Base-by-base conservation (phyloP, 2,797 vertebrate species). In the Cetoscarus ocellatus region DNA sequence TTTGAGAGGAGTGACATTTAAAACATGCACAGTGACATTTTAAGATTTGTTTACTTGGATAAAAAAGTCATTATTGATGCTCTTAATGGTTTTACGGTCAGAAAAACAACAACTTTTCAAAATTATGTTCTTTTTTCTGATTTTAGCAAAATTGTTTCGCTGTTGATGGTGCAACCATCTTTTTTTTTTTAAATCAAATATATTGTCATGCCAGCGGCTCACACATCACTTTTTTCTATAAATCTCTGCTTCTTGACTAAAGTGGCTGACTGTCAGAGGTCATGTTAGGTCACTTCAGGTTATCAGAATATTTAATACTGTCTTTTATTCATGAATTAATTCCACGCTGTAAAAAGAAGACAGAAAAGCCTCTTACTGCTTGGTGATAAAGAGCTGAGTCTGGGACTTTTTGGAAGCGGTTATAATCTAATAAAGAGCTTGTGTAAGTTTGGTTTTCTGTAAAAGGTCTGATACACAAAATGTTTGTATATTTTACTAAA, bases 161-260 rank as follows among this genome's bases (percentile, higher is more conserved):
- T 15, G 7, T 40, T 18, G 19, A 48, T 39, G 7, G 6, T 39
- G 38, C 38, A 39, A 39, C 1, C 9, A 1, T 50, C 18, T 34
- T 6, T 51, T 13, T 8, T 7, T 13, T 14, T 7, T 51, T 51
- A 34, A 51, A 51, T 34, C 8, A 13, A 19, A 5, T 14, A 14
- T 18, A 58, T 38, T 44, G 34, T 52, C 42, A 11, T 45, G 7
- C 1, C n/a, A 3, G 10, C 10, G 4, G 40, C 47, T 67, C 68
- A 19, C 47, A 51, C 39, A 51, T 61, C 67, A 47, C 56, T 61
- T 57, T 35, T 13, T 48, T 82, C 11, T 44, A 60, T 48, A 40
- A 48, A 39, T n/a, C 49, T 47, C 57, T 10, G 8, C 45, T 43
- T 43, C 18, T 15, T 0, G 1, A 27, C 27, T 56, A 14, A 40